Conservation (phyloP, 64 coral and sea anemone genomes). For the Orbicella faveolata region DNA sequence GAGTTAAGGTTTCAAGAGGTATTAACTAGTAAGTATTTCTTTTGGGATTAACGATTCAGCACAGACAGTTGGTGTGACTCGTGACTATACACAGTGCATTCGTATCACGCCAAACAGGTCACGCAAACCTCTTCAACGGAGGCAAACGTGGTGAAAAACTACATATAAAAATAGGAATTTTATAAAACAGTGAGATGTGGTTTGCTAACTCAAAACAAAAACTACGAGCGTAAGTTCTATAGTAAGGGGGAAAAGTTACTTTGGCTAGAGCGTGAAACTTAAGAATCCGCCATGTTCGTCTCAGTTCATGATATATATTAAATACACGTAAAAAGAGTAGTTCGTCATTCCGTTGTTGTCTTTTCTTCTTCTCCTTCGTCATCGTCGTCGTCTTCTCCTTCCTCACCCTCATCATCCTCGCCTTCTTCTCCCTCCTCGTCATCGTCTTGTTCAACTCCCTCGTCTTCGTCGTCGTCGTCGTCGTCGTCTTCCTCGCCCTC, state of each 20-base stretch:
- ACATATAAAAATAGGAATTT: constrained; percentile 45
- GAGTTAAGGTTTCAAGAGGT: background rate
- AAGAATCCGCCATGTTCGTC: background rate
- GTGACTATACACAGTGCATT: background rate
- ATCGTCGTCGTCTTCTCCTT: background rate
- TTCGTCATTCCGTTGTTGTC: background rate
- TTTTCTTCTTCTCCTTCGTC: background rate
- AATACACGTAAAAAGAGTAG: constrained; percentile 27
- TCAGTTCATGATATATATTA: constrained; percentile 30
- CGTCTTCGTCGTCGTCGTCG: constrained; percentile 37
- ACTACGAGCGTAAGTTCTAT: background rate
- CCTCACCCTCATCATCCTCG: background rate
- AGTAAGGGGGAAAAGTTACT: background rate
- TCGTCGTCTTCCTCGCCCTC: constrained; percentile 43
- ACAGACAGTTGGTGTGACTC: background rate
- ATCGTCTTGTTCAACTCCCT: constrained; percentile 53
- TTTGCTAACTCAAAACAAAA: background rate
- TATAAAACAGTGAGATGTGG: constrained; percentile 15
- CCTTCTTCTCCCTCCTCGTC: constrained; percentile 45
- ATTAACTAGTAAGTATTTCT: too few relatives aligned
- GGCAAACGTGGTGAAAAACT: background rate
- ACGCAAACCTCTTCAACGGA: background rate
- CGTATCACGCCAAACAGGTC: background rate
- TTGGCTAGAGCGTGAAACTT: background rate
- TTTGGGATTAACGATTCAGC: background rate